A percentile compares a stretch with the other conserved stretches of the same genome.
Conservation (phyloP, 2,888 invertebrate genomes). For the Abscondita cerata region DNA sequence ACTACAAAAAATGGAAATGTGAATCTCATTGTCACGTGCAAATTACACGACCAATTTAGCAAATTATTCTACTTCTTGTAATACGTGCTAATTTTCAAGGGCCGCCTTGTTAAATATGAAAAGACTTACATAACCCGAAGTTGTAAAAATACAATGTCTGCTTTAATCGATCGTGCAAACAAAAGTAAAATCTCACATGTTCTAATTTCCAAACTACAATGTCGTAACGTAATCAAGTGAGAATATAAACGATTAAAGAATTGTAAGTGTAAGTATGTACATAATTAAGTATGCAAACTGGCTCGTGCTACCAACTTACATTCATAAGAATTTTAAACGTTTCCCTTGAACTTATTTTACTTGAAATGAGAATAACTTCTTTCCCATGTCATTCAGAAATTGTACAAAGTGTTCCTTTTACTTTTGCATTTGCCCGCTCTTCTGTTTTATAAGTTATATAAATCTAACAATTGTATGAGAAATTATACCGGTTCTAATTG, state of each 20-base stretch:
- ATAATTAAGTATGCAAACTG: slow-evolving; percentile 22
- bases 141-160: background rate
- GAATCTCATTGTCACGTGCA: slow-evolving; percentile 55
- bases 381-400: slow-evolving; percentile 34
- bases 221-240: background rate
- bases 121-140: slow-evolving; percentile 4
- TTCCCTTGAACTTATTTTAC: slow-evolving; percentile 31
- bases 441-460: slow-evolving; percentile 11
- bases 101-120: slow-evolving; percentile 54
- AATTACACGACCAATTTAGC: slow-evolving; percentile 54
- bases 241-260: background rate
- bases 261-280: slow-evolving; percentile 10
- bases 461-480: slow-evolving; percentile 11
- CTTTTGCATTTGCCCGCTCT: slow-evolving; percentile 20
- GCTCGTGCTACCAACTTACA: slow-evolving; percentile 30
- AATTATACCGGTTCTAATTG: slow-evolving; percentile 12
- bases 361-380: slow-evolving; percentile 28
- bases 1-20: slow-evolving; percentile 40
- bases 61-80: slow-evolving; percentile 51
- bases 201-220: background rate
- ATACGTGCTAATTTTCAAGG: slow-evolving; percentile 57
- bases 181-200: background rate
- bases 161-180: background rate
- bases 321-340: slow-evolving; percentile 25
- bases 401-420: slow-evolving; percentile 27